Conservation (phyloP, 2,888 invertebrate species). For the Stenolophus ochropezus region DNA sequence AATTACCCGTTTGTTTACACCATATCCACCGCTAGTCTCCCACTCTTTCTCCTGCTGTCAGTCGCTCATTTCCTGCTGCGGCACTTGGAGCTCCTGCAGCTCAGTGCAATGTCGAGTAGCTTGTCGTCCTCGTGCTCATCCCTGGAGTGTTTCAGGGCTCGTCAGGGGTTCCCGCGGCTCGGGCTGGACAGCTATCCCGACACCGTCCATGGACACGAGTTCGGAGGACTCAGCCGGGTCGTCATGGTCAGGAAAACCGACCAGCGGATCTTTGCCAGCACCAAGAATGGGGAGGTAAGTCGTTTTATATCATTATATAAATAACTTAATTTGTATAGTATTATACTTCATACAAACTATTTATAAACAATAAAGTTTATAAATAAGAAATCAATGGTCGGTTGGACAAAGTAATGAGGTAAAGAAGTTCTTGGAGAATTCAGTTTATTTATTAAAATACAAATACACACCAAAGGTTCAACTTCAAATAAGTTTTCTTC, state of each 20-base stretch:
- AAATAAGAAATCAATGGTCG: too few species aligned
- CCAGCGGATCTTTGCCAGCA: constrained; percentile 79
- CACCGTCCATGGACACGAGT: constrained; percentile 73
- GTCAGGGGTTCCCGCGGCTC: constrained; percentile 25
- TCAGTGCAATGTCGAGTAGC: constrained; percentile 41
- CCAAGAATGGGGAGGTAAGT: constrained; percentile 75
- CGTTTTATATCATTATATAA: too few species aligned
- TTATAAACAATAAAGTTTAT: too few species aligned
- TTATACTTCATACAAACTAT: too few species aligned
- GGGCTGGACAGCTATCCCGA: constrained; percentile 70
- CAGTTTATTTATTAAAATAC: too few species aligned
- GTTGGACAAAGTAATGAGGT: too few species aligned
- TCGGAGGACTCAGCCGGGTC: constrained; percentile 76
- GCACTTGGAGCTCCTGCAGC: not conserved
- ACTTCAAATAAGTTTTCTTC: too few species aligned
- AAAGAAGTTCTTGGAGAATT: too few species aligned
- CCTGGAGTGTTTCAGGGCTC: constrained; percentile 49
- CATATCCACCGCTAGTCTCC: not conserved
- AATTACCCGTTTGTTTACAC: too few species aligned
- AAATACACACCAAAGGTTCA: too few species aligned
- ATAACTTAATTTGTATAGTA: too few species aligned
- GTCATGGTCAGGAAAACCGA: constrained; percentile 83
- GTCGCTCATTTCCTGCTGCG: not conserved
- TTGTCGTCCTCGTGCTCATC: constrained; percentile 55
- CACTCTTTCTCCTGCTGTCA: not conserved